Base-by-base conservation (phyloP, 2,797 vertebrate genomes). In the Adrianichthys oophorus region DNA sequence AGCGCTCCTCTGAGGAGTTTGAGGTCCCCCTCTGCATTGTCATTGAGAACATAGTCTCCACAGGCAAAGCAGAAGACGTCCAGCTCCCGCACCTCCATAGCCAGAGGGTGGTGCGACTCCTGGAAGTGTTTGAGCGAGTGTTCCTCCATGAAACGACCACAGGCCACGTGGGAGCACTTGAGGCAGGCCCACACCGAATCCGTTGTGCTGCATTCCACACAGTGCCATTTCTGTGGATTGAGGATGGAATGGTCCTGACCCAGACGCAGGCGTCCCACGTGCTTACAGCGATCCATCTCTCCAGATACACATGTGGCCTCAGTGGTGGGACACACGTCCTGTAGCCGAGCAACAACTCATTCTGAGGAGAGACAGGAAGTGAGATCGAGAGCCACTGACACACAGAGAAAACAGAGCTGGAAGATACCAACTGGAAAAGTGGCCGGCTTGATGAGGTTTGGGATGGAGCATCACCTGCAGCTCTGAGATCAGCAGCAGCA, bases 281-380 rank as follows among this genome's bases (percentile, higher is more conserved):
- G 98, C 91, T 97, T 98, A 93, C 98, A 99, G 89, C 96, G 92
- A 94, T 99, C 98, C 98, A 99, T 99, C 88, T 90, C 94, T 95
- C 82, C 92, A 76, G 76, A 88, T 91, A 72, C 89, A 89, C 89
- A 85, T 93, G 89, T 88, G 89, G 85, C 88, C 89, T 89, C 79
- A 82, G 83, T 63, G 79, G 87, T 80, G 90, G 89, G 92, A 92
- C 87, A 75, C 87, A 76, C 80, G 87, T 87, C 90, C 87, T 68
- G 69, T 56, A 70, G 77, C 77, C 76, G 69, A 74, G 79, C 74
- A 74, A 73, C 76, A 60, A 73, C 80, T 85, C 87, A 90, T 89
- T 79, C 92, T 93, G 78, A 8, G 10, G 55, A 0, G 17, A 46
- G 17, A 68, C 41, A 13, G 3, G 53, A 6, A 52, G 13, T 5